Evolutionary conservation across 2,797 vertebrate genomes (phyloP).

Genomic region (Galaxias olidus): DNA sequence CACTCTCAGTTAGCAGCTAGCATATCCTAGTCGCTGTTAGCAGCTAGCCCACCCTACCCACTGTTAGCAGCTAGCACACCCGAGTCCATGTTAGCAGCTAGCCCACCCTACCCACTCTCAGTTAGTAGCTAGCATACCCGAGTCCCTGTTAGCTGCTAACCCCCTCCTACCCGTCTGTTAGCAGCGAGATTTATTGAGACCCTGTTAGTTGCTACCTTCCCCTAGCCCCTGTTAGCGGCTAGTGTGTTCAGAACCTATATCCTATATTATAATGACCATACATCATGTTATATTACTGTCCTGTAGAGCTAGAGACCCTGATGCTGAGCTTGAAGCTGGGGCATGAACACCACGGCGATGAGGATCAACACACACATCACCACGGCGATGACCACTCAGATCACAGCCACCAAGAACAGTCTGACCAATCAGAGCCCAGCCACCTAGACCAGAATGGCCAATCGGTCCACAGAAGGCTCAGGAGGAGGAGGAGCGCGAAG

Average conservation of each 20-base stretch:
- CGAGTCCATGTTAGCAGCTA: too few species aligned
- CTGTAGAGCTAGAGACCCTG: slow-evolving; percentile 56
- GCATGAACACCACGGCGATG: background rate
- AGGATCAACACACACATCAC: slow-evolving; percentile 7
- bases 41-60: too few species aligned
- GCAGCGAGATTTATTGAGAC: too few species aligned
- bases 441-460: slow-evolving; percentile 7
- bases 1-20: too few species aligned
- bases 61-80: too few species aligned
- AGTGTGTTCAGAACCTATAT: background rate
- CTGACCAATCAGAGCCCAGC: background rate
- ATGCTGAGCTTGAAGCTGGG: slow-evolving; percentile 45
- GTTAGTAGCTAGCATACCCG: too few species aligned
- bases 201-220: too few species aligned
- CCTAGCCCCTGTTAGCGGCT: background rate
- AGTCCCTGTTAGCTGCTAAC: too few species aligned
- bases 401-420: slow-evolving; percentile 7
- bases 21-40: too few species aligned
- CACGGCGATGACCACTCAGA: slow-evolving; percentile 5
- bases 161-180: too few species aligned
- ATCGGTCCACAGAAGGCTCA: slow-evolving; percentile 5
- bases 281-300: slow-evolving; percentile 6
- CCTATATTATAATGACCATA: background rate
- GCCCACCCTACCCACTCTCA: too few species aligned
- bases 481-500: background rate